Percentiles rank a stretch among this genome's conserved stretches.
phyloP scores from a whole-genome alignment of 2,113 vertebrate genomes.

The Microtus pennsylvanicus region DNA sequence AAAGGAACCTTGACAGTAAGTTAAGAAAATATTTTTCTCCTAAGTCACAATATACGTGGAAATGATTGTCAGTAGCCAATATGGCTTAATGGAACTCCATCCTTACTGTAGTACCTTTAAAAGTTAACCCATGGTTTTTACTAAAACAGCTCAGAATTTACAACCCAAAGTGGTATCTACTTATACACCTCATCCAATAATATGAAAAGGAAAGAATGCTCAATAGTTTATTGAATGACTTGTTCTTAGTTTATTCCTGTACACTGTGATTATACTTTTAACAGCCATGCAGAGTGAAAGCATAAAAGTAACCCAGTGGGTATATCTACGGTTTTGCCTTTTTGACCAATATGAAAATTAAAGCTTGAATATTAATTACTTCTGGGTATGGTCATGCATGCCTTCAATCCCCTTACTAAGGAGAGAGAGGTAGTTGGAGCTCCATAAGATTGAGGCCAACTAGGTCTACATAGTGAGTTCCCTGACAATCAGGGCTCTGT shows the following conservation, averaged over 20 bases:
- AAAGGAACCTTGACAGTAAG: neutral
- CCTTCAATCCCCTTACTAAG: neutral
- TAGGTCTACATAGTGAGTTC: neutral
- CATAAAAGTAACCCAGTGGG: neutral
- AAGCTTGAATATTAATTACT: constrained; percentile 29
- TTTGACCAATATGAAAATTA: neutral
- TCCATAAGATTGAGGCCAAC: neutral
- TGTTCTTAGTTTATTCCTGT: neutral
- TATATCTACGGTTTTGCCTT: neutral
- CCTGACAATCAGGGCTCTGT: neutral
- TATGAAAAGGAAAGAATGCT: neutral
- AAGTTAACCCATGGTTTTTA: neutral
- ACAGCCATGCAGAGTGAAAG: neutral
- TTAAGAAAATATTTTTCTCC: neutral
- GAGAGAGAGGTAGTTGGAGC: too few relatives aligned
- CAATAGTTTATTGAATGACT: neutral
- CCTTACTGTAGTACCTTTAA: neutral
- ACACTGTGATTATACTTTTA: neutral
- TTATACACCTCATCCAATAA: neutral
- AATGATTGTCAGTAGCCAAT: neutral
- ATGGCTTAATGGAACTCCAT: neutral
- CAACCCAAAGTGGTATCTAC: too few relatives aligned
- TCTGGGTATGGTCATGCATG: neutral
- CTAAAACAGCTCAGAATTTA: constrained; percentile 32
- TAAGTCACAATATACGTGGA: neutral